Percentiles rank a stretch among this genome's conserved stretches.
phyloP scores from a whole-genome alignment of 2,797 vertebrate species.

The Megaceryle alcyon region DNA sequence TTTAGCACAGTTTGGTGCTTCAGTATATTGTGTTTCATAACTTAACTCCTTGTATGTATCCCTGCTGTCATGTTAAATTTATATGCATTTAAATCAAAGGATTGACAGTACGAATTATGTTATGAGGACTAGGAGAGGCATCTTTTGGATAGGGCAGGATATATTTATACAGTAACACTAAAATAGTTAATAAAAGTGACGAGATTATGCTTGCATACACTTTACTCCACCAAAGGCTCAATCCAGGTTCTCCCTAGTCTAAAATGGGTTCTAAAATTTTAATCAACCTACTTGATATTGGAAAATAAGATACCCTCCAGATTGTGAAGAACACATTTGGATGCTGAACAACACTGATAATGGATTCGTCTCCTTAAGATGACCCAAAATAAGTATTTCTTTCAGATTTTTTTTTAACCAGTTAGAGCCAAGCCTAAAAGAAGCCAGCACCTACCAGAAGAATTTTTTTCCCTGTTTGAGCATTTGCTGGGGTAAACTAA shows the following conservation, averaged over 20 bases:
- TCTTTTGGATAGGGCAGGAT: neutral
- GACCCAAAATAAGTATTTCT: neutral
- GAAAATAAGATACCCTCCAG: neutral
- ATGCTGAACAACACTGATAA: neutral
- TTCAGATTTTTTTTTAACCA: neutral
- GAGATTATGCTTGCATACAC: neutral
- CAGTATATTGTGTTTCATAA: neutral
- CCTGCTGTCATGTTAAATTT: neutral
- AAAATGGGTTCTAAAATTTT: conserved; percentile 31
- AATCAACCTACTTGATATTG: neutral
- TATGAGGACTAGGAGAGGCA: neutral
- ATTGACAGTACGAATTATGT: neutral
- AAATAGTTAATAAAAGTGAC: conserved; percentile 37
- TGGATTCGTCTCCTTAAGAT: neutral
- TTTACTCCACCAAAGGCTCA: neutral
- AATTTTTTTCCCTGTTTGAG: neutral
- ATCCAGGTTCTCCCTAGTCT: neutral
- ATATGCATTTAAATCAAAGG: conserved; percentile 23
- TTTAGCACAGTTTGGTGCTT: neutral
- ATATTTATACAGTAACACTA: conserved; percentile 10
- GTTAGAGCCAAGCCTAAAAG: neutral
- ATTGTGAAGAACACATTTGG: accelerated
- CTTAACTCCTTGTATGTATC: neutral
- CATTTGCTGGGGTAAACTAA: neutral
- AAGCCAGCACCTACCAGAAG: neutral